Conservation (phyloP, 2,797 vertebrate genomes). For the Acropternis orthonyx region DNA sequence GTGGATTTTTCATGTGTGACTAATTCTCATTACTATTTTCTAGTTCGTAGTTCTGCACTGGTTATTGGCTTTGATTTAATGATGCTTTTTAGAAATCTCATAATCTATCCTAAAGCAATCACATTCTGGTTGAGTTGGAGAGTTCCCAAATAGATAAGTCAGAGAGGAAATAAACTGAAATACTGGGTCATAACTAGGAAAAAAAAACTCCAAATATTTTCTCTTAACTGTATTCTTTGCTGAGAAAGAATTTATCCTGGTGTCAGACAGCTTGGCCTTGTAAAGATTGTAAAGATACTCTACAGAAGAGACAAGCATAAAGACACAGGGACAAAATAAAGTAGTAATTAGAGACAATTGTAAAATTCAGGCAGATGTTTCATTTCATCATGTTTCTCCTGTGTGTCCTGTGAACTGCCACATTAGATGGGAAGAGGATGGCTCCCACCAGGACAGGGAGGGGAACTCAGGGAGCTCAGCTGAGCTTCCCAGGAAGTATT, state of each 20-base stretch:
- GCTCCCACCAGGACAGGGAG: background rate
- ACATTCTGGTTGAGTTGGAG: background rate
- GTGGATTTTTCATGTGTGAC: background rate
- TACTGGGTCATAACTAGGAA: background rate
- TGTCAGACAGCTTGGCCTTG: background rate
- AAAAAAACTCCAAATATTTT: background rate
- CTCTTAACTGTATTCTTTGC: background rate
- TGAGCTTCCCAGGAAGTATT: background rate
- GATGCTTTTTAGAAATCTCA: background rate
- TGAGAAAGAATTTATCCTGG: background rate
- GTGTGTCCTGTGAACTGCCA: background rate
- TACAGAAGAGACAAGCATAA: background rate
- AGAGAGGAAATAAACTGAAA: background rate
- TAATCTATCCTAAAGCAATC: constrained; percentile 7
- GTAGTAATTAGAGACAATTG: background rate
- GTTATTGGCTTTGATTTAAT: constrained; percentile 31
- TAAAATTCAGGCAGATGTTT: background rate
- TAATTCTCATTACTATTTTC: background rate
- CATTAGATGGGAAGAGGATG: background rate
- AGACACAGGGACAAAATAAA: background rate
- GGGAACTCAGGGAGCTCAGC: background rate
- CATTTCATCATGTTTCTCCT: background rate
- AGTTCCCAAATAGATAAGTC: background rate
- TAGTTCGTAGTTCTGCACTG: background rate
- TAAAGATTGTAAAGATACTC: background rate